These are phyloP conservation scores for Pholis gunnellus DNA, from an alignment of 2,113 vertebrate genomes.

Conservation along the genomic window DNA sequence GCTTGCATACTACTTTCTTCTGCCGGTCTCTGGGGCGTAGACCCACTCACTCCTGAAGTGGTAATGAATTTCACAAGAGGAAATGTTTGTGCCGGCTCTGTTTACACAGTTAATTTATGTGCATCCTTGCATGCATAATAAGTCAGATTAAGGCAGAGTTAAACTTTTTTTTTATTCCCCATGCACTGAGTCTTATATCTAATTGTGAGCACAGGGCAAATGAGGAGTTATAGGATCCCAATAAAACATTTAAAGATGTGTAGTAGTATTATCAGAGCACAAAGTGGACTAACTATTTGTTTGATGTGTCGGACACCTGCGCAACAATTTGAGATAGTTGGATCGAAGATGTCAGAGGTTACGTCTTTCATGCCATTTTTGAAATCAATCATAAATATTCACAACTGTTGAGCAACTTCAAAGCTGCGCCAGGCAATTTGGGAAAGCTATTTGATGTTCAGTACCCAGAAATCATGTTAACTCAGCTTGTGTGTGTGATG, in stretches of 20 bases:
- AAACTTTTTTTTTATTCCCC: conserved; percentile 52
- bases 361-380: conserved; percentile 9
- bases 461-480: conserved; percentile 27
- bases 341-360: conserved; percentile 10
- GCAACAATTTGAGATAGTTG: neutral
- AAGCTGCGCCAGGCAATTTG: conserved; percentile 57
- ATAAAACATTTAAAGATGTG: neutral
- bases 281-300: neutral
- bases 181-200: conserved; percentile 16
- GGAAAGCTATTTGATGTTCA: conserved; percentile 50
- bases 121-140: conserved; percentile 70
- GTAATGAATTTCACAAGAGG: conserved; percentile 76
- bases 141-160: conserved; percentile 56
- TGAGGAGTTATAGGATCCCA: conserved; percentile 8
- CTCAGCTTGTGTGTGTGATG: conserved; percentile 4
- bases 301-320: neutral
- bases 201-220: neutral
- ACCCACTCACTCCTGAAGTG: conserved; percentile 68
- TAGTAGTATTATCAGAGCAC: neutral
- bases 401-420: conserved; percentile 46
- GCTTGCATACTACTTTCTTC: conserved; percentile 67
- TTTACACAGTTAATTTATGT: conserved; percentile 78
- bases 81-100: conserved; percentile 71
- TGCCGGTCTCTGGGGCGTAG: conserved; percentile 65
- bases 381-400: conserved; percentile 63